Percentiles rank a stretch among this genome's conserved stretches.
Conservation (phyloP, 2,797 vertebrate species). For the Selene dorsalis region DNA sequence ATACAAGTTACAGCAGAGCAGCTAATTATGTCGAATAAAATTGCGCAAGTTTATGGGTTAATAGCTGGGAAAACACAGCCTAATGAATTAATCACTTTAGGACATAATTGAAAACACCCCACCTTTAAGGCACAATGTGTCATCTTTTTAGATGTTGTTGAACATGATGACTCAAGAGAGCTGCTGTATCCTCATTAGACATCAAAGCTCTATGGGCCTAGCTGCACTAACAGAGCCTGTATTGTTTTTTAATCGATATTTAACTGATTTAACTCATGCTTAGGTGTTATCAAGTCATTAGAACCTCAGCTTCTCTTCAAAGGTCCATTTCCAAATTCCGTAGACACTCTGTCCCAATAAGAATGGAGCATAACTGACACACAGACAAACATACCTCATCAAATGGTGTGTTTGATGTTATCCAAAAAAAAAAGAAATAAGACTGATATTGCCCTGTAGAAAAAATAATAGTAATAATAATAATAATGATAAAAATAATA, state of each 20-base stretch:
- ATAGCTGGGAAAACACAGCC: not conserved
- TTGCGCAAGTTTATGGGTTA: not conserved
- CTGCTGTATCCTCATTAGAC: not conserved
- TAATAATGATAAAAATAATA: too few relatives aligned
- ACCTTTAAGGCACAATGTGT: slow-evolving; percentile 57
- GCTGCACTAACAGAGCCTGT: slow-evolving; percentile 1
- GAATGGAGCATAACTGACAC: not conserved
- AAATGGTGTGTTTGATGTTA: not conserved
- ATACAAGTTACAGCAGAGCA: not conserved
- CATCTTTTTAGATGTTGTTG: slow-evolving; percentile 21
- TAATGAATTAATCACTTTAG: slow-evolving; percentile 1
- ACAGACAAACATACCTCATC: not conserved
- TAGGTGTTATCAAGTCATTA: not conserved
- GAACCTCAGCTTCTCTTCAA: slow-evolving; percentile 2
- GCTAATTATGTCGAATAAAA: not conserved
- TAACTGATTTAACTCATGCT: not conserved
- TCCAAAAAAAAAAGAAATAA: not conserved
- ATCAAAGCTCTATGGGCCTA: not conserved
- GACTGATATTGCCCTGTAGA: not conserved
- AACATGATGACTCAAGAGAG: slow-evolving; percentile 3
- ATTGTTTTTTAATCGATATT: not conserved
- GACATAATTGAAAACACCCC: not conserved
- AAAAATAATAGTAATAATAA: too few relatives aligned
- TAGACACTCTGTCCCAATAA: too few relatives aligned
- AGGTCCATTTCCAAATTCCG: slow-evolving; percentile 1